A percentile compares a stretch with the other conserved stretches of the same genome.
These are phyloP conservation scores for Scortum barcoo DNA, from an alignment of 2,113 vertebrate species.

Conservation along the genomic window DNA sequence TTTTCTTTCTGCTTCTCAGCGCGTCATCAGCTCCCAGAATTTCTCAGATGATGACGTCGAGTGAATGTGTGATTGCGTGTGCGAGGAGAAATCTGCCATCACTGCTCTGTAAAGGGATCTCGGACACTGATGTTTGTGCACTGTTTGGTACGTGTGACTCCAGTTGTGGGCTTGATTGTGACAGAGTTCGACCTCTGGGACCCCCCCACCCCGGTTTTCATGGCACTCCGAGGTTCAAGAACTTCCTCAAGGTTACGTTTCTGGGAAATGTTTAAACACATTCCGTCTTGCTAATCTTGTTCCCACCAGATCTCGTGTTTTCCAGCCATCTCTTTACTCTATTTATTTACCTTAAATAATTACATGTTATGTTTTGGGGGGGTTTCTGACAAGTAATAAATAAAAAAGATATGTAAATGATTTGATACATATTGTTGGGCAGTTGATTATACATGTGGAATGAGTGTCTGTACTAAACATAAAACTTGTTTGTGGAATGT, in stretches of 20 bases:
- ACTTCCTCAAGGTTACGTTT: background rate
- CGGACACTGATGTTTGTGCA: slow-evolving; percentile 16
- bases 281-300: slow-evolving; percentile 24
- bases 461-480: too few relatives aligned
- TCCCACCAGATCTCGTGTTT: slow-evolving; percentile 22
- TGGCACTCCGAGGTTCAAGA: background rate
- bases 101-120: background rate
- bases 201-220: too few relatives aligned
- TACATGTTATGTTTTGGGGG: background rate
- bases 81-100: background rate
- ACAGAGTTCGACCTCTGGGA: background rate
- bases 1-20: slow-evolving; percentile 83
- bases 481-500: slow-evolving; percentile 12
- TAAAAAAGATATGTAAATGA: background rate
- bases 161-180: slow-evolving; percentile 4
- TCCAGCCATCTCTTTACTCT: slow-evolving; percentile 20
- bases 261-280: slow-evolving; percentile 21
- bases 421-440: slow-evolving; percentile 19
- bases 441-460: background rate
- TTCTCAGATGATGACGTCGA: slow-evolving; percentile 94
- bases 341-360: slow-evolving; percentile 33
- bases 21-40: slow-evolving; percentile 88
- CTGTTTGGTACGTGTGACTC: slow-evolving; percentile 16
- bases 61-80: slow-evolving; percentile 60
- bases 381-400: background rate